A percentile compares a stretch with the other conserved stretches of the same genome.
Evolutionary conservation across 1,140 invertebrate genomes (phyloP).

Genomic region (Bombus balteatus): DNA sequence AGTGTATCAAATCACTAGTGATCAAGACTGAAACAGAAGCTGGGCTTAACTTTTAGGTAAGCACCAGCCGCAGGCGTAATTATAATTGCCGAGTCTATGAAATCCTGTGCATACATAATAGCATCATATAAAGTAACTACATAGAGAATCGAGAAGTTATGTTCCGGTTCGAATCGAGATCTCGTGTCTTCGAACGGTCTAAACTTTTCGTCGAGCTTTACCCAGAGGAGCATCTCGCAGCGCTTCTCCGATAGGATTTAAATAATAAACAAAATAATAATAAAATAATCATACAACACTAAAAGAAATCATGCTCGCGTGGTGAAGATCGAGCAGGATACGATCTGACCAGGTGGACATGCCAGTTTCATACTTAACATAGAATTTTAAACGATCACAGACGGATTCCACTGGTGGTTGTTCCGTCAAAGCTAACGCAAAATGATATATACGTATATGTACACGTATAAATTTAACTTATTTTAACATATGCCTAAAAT

Average conservation of each 20-base stretch:
- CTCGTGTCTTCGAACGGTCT: conserved; percentile 24
- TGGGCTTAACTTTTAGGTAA: conserved; percentile 57
- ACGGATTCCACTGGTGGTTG: conserved; percentile 69
- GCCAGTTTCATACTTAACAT: conserved; percentile 48
- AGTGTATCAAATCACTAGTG: conserved; percentile 54
- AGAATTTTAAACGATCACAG: conserved; percentile 49
- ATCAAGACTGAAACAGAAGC: conserved; percentile 58
- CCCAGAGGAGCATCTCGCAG: conserved; percentile 53
- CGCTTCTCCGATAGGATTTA: conserved; percentile 56
- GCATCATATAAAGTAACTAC: conserved; percentile 5
- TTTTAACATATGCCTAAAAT: conserved; percentile 49
- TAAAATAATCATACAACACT: neutral
- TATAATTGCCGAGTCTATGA: conserved; percentile 26
- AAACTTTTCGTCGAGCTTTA: conserved; percentile 54
- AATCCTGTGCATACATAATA: conserved; percentile 18
- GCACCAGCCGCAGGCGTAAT: conserved; percentile 16
- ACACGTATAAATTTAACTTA: conserved; percentile 66
- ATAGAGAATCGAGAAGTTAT: conserved; percentile 34
- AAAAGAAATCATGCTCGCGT: conserved; percentile 24
- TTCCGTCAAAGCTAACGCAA: conserved; percentile 53
- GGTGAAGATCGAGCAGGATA: conserved; percentile 56
- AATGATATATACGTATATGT: conserved; percentile 53
- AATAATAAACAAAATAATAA: conserved; percentile 29
- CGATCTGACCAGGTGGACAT: conserved; percentile 35
- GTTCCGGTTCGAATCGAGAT: conserved; percentile 16